Evolutionary conservation across 2,888 invertebrate species (phyloP), one percentile per base, ranked within the genome.

Genomic region (Scaptomyza polygonia): DNA sequence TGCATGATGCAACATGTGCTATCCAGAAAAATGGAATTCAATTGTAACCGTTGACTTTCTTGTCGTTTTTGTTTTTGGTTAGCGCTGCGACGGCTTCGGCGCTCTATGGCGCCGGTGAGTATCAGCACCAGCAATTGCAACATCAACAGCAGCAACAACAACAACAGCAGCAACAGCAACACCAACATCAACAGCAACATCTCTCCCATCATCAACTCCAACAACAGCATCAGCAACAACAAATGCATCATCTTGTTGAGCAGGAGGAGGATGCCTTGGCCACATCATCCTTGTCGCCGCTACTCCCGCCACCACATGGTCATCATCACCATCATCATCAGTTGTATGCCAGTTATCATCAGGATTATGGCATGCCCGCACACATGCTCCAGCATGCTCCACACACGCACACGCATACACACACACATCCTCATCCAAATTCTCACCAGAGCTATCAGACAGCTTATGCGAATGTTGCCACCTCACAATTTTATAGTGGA

Each of bases 1-100:
- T 70, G 77, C 47, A 65, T 70, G 77, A 84, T 85, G 88, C 78
- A 87, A 88, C 87, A 88, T 67, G 77, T 87, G 88, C 77, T 74
- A 54, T 29, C 40, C 79, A 83, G 72, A 39, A 49, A 25, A 43
- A 12, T 30, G 12, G 40, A 49, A 43, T 18, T 42, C 18, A 11
- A 34, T 51, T 51, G 29, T 42, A 48, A 61, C 18, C 7, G 14
- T 47, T 40, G 39, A 49, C 8, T 52, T 39, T 58, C 30, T 44
- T 27, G 36, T 16, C 2, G 1, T 1, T 8, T 39, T 39, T 32
- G 18, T 18, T 47, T 56, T 49, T 7, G 14, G 71, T 39, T 39
- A 90, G 90, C 68, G 76, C 82, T 73, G 72, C 58, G 29, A 83
- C 65, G 56, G 85, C 66, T 18, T 84, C 74, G 27, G 69, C 83